Base-by-base conservation (phyloP, 92 coral and sea anemone genomes). In the Porites rus region DNA sequence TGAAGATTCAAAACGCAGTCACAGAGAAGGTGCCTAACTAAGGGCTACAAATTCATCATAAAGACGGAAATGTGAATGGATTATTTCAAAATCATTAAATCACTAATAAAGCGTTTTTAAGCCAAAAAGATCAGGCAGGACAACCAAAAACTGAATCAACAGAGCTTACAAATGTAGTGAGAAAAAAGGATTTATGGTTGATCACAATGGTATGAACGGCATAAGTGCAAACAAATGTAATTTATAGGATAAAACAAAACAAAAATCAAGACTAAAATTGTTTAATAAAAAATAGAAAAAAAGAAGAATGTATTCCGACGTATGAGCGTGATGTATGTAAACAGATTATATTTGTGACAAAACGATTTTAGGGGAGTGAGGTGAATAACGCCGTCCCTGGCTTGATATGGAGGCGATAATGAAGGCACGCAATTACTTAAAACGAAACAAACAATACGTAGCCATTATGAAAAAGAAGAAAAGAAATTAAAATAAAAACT, bases 331-430 rank as follows among this genome's bases (percentile, higher is more conserved):
- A 24, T 10, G 78, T 43, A 24, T 12, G 54, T 43, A 21, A 8
- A 53, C 9, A 20, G 20, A 14, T n/a, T 20, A 20, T 43, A 9
- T 38, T 14, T 63, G 18, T 72, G 65, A 69, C 65, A 58, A 31
- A 81, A 7, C 20, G 0, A 19, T n/a, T 19, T 59, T 81, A 3
- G 14, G 28, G 76, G 69, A 16, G 16, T 54, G 18, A 18, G 6
- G 86, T 46, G 72, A 43, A 11, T 62, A 53, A 83, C 87, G 87
- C 79, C 72, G 67, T 83, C 87, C 87, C 87, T 83, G 87, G 87
- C 87, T 83, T 83, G 87, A 83, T 74, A 83, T 83, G 87, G 80
- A 82, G 69, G 62, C 67, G 77, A 81, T 21, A 38, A 78, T 70
- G 86, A 69, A 82, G 56, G 77, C 60, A 66, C 58, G 4, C 61